Evolutionary conservation across 2,888 invertebrate genomes (phyloP), one percentile per base, ranked within the genome.

Genomic region (Ormyrus thymus): DNA sequence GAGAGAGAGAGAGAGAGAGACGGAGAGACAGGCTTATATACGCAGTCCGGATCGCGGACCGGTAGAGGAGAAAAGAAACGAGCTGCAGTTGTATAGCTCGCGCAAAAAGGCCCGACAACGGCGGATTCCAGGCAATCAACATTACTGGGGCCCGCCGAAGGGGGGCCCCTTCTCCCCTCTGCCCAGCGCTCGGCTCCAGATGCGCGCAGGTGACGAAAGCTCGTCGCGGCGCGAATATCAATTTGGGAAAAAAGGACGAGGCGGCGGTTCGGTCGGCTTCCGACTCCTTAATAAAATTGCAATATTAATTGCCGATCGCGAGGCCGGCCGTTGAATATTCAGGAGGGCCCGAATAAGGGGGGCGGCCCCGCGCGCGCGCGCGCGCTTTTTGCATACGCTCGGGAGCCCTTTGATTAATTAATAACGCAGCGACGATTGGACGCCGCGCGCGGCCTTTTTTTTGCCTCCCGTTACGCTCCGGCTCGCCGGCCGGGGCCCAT

Each of bases 91-190:
- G 29, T 29, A 29, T 1, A 1, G 29, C 29, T 29, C 29, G 29
- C 29, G 29, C 69, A 75, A 73, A 80, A 78, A 81, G 59, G 66
- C 75, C 9, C 51, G 29, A 51, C 29, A 29, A 29, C 76, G 77
- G 11, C 56, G 82, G 83, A 85, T 86, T 85, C 86, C 84, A 78
- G 71, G 85, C 86, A 87, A 87, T 87, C 87, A 86, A 86, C 87
- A 84, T 87, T 86, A 83, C 84, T 84, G 81, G 69, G 84, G 29
- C 29, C 29, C 78, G 80, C 79, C 82, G 81, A 79, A 43, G 51
- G 66, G 82, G 77, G 78, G 53, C 70, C 82, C 56, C 9, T 13
- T 8, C 11, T 1, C 29, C 29, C 4, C 29, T 4, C 29, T n/a
- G n/a, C n/a, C 29, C 0, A 29, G 3, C 29, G 29, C 29, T 29